Evolutionary conservation across 2,113 vertebrate species (phyloP).

Genomic region (Lepus americanus): DNA sequence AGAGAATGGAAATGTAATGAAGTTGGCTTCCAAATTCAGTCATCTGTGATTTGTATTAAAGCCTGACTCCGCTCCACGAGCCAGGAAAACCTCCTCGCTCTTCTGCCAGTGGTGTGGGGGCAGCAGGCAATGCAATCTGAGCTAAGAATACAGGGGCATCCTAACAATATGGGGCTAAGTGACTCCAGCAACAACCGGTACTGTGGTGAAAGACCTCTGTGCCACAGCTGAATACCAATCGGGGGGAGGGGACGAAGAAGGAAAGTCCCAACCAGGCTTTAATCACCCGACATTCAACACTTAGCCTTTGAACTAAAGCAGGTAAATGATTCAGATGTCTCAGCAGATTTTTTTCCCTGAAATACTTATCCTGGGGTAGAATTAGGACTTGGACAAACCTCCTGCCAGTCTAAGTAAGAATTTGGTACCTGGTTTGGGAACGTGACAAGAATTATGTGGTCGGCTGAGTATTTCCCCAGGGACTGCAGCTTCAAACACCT

Average conservation of each 20-base stretch:
- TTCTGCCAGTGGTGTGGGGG: neutral
- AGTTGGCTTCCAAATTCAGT: constrained; percentile 50
- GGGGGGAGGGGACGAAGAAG: neutral
- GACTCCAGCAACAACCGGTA: constrained; percentile 44
- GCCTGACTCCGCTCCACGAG: constrained; percentile 70
- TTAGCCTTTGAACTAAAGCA: constrained; percentile 55
- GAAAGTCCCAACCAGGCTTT: constrained; percentile 52
- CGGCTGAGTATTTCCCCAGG: neutral
- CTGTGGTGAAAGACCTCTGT: neutral
- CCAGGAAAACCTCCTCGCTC: constrained; percentile 51
- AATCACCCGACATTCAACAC: constrained; percentile 68
- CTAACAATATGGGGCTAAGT: constrained; percentile 42
- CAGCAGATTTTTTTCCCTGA: constrained; percentile 11
- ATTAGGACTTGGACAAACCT: constrained; percentile 57
- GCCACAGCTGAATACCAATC: constrained; percentile 60
- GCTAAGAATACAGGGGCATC: constrained; percentile 1
- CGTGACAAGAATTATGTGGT: neutral
- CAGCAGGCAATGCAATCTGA: constrained; percentile 38
- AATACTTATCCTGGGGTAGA: constrained; percentile 17
- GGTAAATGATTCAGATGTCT: constrained; percentile 49
- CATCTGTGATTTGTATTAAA: constrained; percentile 74
- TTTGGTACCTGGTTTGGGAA: neutral
- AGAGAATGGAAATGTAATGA: constrained; percentile 72
- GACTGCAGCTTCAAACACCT: neutral
- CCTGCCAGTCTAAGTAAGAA: constrained; percentile 49